Conservation (phyloP, 2,888 invertebrate species). For the Tetragnatha montana region DNA sequence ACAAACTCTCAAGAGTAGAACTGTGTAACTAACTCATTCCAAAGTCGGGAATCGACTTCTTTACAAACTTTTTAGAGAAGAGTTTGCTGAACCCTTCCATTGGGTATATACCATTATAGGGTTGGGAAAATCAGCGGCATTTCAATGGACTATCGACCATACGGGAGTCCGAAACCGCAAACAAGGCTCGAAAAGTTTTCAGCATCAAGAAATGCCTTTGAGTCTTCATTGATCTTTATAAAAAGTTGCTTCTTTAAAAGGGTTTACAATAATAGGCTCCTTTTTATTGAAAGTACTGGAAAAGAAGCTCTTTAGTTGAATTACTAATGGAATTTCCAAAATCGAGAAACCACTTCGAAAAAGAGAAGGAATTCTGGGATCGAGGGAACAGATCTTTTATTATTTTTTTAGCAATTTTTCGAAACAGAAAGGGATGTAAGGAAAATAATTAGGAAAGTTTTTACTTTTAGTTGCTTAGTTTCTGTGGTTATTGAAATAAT, state of each 20-base stretch:
- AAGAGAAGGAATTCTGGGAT: not conserved
- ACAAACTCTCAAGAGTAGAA: not conserved
- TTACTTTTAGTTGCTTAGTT: not conserved
- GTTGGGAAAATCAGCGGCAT: not conserved
- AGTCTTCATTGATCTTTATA: not conserved
- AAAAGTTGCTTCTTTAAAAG: slow-evolving; percentile 13
- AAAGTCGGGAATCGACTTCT: not conserved
- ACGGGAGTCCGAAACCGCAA: not conserved
- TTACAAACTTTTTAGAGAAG: not conserved
- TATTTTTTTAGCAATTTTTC: not conserved
- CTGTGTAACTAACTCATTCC: not conserved
- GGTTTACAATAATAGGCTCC: slow-evolving; percentile 12
- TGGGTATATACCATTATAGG: not conserved
- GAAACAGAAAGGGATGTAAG: not conserved
- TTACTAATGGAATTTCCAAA: slow-evolving; percentile 28
- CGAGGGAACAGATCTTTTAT: not conserved
- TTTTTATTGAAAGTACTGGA: not conserved
- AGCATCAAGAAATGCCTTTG: not conserved
- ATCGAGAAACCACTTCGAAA: not conserved
- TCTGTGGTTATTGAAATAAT: not conserved
- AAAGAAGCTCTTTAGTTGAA: slow-evolving; percentile 24
- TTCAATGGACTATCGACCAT: not conserved
- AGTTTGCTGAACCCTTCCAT: not conserved
- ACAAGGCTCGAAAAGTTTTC: not conserved
- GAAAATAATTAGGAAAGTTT: slow-evolving; percentile 4